These are phyloP conservation scores for Beroe forskalii DNA, from an alignment of 37 sponge, comb jelly and placozoan genomes.

Conservation along the genomic window DNA sequence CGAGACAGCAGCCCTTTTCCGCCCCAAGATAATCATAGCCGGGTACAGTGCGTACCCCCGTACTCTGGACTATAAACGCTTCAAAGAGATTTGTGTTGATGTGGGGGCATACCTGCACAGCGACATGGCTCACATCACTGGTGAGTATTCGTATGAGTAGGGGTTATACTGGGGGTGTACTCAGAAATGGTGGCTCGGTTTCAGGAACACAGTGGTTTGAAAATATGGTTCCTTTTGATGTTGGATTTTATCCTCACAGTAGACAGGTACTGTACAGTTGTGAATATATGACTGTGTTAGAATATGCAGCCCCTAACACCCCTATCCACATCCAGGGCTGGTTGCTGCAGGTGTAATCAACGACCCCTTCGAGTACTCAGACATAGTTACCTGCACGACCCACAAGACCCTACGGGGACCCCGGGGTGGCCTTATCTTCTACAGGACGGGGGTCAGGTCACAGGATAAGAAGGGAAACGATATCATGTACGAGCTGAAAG, in stretches of 20 bases:
- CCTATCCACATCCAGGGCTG: too few species aligned
- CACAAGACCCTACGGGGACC: constrained; percentile 65
- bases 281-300: too few species aligned
- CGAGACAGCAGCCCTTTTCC: constrained; percentile 42
- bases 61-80: constrained; percentile 50
- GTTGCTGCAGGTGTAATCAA: constrained; percentile 47
- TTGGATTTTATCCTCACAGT: too few species aligned
- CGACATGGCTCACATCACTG: constrained; percentile 66
- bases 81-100: constrained; percentile 58
- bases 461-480: constrained; percentile 37
- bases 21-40: constrained; percentile 65
- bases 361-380: constrained; percentile 63
- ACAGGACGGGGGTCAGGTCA: constrained; percentile 46
- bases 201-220: too few species aligned
- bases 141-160: too few species aligned
- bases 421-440: constrained; percentile 54
- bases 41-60: constrained; percentile 65
- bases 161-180: too few species aligned
- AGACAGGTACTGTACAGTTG: too few species aligned
- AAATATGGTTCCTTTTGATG: too few species aligned
- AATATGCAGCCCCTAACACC: too few species aligned
- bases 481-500: constrained; percentile 51
- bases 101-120: constrained; percentile 45
- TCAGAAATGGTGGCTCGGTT: too few species aligned
- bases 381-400: constrained; percentile 61